Conservation (phyloP, 2,888 invertebrate genomes). For the Hemithea aestivaria region DNA sequence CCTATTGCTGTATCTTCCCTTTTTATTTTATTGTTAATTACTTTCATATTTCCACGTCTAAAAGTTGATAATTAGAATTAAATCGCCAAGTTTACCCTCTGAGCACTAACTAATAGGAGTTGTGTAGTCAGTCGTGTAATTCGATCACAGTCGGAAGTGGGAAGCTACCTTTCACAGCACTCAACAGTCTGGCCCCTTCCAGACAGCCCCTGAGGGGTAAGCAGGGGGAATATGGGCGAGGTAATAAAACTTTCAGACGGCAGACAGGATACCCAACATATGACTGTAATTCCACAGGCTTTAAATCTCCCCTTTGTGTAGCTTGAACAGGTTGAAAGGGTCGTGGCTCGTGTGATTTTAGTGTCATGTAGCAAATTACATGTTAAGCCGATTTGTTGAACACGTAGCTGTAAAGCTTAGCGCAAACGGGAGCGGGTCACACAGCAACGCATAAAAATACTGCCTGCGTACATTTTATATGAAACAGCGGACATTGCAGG, state of each 20-base stretch:
- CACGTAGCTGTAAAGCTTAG: no score
- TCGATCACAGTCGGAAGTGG: constrained; percentile 11
- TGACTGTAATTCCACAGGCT: constrained; percentile 36
- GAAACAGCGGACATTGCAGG: no score
- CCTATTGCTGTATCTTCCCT: no score
- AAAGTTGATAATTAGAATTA: no score
- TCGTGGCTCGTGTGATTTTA: background rate
- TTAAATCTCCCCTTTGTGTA: constrained; percentile 8
- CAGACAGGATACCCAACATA: constrained; percentile 41
- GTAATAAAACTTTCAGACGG: constrained; percentile 60
- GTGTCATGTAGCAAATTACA: constrained; percentile 1
- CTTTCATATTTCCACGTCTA: no score
- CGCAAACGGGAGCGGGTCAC: no score
- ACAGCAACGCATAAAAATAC: no score
- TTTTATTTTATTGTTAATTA: no score
- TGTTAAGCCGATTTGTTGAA: constrained; percentile 11
- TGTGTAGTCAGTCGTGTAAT: constrained; percentile 16
- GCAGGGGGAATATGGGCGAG: constrained; percentile 34
- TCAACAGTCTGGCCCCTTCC: constrained; percentile 30
- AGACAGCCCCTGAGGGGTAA: constrained; percentile 28
- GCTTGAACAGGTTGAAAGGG: constrained; percentile 1
- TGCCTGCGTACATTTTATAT: no score
- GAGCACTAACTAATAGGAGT: constrained; percentile 4
- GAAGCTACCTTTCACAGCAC: constrained; percentile 29
- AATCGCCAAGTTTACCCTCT: background rate